Evolutionary conservation across 1,140 invertebrate species (phyloP).

Genomic region (Drosophila seguyi): DNA sequence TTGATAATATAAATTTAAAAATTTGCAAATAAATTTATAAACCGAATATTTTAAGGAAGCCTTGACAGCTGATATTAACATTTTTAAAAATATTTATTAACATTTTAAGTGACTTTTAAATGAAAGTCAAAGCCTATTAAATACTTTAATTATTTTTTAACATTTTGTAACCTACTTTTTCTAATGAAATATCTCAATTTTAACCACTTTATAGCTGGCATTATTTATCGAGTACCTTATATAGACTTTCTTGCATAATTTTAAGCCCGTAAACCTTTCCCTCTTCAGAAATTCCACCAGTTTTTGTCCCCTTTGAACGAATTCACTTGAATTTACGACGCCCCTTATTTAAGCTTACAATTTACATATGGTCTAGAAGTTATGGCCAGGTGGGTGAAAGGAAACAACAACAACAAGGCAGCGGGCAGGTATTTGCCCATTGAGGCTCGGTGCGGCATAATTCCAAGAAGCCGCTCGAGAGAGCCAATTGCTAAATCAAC

Average conservation of each 20-base stretch:
- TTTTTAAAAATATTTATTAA: too few species aligned
- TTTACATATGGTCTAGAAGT: slow-evolving; percentile 66
- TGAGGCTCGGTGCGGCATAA: slow-evolving; percentile 68
- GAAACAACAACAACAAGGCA: not conserved
- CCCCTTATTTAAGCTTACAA: slow-evolving; percentile 59
- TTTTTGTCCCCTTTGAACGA: not conserved
- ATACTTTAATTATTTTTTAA: too few species aligned
- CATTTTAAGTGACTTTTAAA: too few species aligned
- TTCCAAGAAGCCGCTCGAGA: slow-evolving; percentile 66
- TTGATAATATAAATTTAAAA: too few species aligned
- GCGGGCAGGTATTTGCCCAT: slow-evolving; percentile 43
- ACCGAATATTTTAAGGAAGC: not conserved
- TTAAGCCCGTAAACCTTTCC: not conserved
- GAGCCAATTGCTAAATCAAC: slow-evolving; percentile 81
- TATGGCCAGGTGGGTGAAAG: slow-evolving; percentile 20
- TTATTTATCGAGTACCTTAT: not conserved
- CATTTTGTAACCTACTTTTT: too few species aligned
- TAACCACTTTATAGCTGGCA: not conserved
- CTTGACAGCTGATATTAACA: not conserved
- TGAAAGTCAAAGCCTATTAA: too few species aligned
- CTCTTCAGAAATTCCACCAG: not conserved
- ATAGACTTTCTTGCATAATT: not conserved
- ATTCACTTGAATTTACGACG: slow-evolving; percentile 4
- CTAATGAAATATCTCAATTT: not conserved
- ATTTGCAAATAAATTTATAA: too few species aligned